phyloP scores from a whole-genome alignment of 2,888 invertebrate genomes.

The Papilio protenor region DNA sequence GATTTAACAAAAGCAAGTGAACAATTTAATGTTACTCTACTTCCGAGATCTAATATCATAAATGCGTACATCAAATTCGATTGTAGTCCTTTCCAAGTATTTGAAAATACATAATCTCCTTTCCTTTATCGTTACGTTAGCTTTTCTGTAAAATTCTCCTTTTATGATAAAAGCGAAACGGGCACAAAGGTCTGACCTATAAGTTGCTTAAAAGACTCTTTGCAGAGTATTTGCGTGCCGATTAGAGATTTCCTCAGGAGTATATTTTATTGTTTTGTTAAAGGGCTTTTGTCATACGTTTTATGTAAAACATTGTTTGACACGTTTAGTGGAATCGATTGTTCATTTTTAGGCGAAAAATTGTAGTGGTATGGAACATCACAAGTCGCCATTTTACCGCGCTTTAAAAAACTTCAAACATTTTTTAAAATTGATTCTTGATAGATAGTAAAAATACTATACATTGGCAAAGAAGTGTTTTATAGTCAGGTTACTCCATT shows the following conservation, averaged over 20 bases:
- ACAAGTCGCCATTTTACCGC: too few relatives aligned
- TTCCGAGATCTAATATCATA: not conserved
- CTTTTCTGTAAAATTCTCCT: constrained; percentile 32
- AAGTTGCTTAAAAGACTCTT: constrained; percentile 35
- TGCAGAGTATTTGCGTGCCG: constrained; percentile 32
- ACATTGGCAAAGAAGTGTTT: too few relatives aligned
- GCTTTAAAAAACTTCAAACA: too few relatives aligned
- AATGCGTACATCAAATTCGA: not conserved
- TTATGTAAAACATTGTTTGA: not conserved
- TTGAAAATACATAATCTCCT: constrained; percentile 25
- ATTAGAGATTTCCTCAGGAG: constrained; percentile 24
- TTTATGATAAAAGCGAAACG: constrained; percentile 31
- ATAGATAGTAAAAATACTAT: too few relatives aligned
- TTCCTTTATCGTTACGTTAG: constrained; percentile 30
- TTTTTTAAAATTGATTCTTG: too few relatives aligned
- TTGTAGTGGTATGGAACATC: not conserved
- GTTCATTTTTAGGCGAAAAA: too few relatives aligned
- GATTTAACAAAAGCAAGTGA: not conserved
- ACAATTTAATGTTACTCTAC: not conserved
- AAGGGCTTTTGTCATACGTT: not conserved
- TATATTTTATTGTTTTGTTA: constrained; percentile 16
- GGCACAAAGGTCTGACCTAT: constrained; percentile 32
- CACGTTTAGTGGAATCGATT: not conserved
- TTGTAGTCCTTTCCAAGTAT: constrained; percentile 25
- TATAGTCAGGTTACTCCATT: too few relatives aligned